Percentiles rank a stretch among this genome's conserved stretches.
phyloP scores from a whole-genome alignment of 2,888 invertebrate genomes.

The Habroteleia sp. region DNA sequence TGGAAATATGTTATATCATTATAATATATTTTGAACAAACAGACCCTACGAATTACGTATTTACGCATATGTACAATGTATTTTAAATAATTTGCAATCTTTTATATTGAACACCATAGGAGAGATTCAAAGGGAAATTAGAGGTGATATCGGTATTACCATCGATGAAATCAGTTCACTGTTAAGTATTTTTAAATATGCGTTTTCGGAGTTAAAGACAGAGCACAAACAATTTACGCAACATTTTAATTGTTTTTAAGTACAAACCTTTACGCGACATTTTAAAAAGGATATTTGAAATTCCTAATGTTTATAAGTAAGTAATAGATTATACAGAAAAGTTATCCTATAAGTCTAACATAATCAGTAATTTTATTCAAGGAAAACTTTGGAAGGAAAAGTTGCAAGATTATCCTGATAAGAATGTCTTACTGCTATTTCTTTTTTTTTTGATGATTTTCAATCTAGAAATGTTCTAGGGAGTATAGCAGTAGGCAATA shows the following conservation, averaged over 20 bases:
- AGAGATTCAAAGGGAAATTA: background rate
- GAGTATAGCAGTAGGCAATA: background rate
- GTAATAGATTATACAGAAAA: background rate
- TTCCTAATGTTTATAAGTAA: background rate
- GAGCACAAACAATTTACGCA: background rate
- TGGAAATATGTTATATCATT: no score
- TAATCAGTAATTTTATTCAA: background rate
- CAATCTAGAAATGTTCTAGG: background rate
- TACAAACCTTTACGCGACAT: constrained; percentile 32
- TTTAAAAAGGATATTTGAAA: constrained; percentile 42
- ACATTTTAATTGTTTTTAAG: constrained; percentile 2
- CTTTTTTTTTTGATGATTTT: background rate
- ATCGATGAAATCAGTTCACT: background rate
- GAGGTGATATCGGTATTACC: background rate
- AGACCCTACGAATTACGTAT: no score
- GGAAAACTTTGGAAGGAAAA: background rate
- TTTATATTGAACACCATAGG: background rate
- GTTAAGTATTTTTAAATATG: background rate
- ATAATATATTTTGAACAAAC: no score
- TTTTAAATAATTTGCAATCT: background rate
- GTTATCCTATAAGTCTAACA: background rate
- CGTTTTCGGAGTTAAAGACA: constrained; percentile 3
- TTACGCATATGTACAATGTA: constrained; percentile 7
- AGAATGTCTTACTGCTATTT: background rate
- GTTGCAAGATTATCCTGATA: background rate